These are phyloP conservation scores for Castor canadensis DNA, from an alignment of 2,113 vertebrate species.

Conservation along the genomic window DNA sequence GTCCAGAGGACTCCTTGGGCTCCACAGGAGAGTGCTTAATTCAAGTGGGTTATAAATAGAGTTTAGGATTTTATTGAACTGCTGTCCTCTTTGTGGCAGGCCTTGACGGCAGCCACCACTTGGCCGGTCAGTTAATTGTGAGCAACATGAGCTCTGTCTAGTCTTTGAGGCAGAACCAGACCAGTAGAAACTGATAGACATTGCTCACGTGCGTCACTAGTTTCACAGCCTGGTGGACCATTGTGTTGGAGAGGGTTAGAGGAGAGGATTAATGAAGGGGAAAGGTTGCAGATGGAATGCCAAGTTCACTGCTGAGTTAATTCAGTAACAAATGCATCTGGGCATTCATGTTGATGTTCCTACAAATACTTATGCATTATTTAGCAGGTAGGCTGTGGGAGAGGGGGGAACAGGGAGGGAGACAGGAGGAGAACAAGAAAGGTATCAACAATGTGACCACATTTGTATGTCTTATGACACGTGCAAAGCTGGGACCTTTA, in stretches of 20 bases:
- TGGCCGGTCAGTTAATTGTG: slow-evolving; percentile 6
- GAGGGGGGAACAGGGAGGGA: not conserved
- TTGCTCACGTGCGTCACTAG: not conserved
- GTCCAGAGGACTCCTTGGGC: slow-evolving; percentile 57
- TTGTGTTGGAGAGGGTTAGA: not conserved
- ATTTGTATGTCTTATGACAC: not conserved
- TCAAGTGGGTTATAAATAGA: slow-evolving; percentile 83
- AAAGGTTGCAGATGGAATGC: slow-evolving; percentile 49
- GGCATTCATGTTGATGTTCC: not conserved
- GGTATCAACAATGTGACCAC: not conserved
- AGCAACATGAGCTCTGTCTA: not conserved
- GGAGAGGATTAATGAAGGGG: slow-evolving; percentile 24
- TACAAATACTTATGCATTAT: slow-evolving; percentile 21
- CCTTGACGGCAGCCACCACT: slow-evolving; percentile 52
- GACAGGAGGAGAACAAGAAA: not conserved
- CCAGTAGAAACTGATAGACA: not conserved
- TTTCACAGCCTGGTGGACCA: not conserved
- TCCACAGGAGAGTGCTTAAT: slow-evolving; percentile 74
- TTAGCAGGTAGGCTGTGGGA: not conserved
- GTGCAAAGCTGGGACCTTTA: not conserved
- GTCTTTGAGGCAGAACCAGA: not conserved
- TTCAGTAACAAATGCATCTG: not conserved
- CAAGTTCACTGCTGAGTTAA: slow-evolving; percentile 43
- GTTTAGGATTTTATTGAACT: slow-evolving; percentile 70
- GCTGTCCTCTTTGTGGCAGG: slow-evolving; percentile 64